Conservation (phyloP, 2,888 invertebrate genomes). For the Trilocha varians region DNA sequence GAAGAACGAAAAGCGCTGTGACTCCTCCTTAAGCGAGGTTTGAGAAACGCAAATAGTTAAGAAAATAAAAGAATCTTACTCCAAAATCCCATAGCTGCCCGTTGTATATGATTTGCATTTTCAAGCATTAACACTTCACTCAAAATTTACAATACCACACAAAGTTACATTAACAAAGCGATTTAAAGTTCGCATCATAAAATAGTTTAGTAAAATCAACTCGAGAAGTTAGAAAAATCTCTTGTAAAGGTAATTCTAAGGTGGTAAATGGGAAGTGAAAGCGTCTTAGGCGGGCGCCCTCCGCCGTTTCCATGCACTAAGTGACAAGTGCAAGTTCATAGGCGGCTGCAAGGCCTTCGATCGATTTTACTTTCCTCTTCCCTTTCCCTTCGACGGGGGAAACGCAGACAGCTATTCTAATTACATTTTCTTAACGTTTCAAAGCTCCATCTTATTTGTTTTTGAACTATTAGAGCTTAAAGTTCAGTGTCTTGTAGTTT, state of each 20-base stretch:
- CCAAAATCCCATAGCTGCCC: constrained; percentile 39
- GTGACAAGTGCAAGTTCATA: constrained; percentile 54
- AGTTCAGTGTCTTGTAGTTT: too few species aligned
- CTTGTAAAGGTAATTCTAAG: not conserved
- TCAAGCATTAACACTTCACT: constrained; percentile 4
- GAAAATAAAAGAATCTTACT: constrained; percentile 26
- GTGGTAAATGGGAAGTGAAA: constrained; percentile 26
- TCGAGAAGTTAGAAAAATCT: too few species aligned
- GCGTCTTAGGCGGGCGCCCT: constrained; percentile 31
- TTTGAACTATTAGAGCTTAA: too few species aligned
- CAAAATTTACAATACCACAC: constrained; percentile 5
- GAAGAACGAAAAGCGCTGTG: too few species aligned
- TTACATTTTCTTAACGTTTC: too few species aligned
- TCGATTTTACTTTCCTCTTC: constrained; percentile 42
- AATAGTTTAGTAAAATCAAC: too few species aligned
- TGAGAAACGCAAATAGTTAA: too few species aligned
- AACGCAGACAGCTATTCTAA: too few species aligned
- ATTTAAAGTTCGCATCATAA: too few species aligned
- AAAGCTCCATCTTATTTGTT: not conserved
- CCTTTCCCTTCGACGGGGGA: not conserved
- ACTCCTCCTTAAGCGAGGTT: too few species aligned
- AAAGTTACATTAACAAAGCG: not conserved
- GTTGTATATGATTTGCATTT: constrained; percentile 34
- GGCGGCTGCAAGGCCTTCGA: constrained; percentile 37
- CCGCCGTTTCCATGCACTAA: constrained; percentile 49